Conservation (phyloP, 2,113 vertebrate species). For the Hylia prasina region DNA sequence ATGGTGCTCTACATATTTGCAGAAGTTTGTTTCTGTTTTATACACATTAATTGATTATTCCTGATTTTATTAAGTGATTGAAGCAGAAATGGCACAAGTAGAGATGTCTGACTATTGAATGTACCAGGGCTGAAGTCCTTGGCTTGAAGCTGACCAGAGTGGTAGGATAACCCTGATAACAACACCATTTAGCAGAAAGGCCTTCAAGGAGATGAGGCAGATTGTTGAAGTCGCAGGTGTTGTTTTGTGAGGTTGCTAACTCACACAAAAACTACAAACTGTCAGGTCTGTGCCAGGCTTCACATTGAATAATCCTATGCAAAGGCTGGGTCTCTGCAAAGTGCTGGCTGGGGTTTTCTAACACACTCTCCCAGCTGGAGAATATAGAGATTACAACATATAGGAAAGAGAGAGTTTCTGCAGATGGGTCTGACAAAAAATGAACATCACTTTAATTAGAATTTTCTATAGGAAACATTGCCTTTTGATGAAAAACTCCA, state of each 20-base stretch:
- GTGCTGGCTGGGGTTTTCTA: background rate
- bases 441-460: background rate
- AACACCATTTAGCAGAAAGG: background rate
- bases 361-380: fast-evolving
- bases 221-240: background rate
- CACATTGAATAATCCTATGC: background rate
- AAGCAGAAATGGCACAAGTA: background rate
- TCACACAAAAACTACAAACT: background rate
- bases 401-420: background rate
- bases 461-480: background rate
- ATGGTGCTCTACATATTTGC: background rate
- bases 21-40: background rate
- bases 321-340: background rate
- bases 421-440: background rate
- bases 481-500: background rate
- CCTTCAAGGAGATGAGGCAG: background rate
- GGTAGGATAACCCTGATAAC: background rate
- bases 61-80: background rate
- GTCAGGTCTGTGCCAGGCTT: background rate
- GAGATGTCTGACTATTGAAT: background rate
- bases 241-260: background rate
- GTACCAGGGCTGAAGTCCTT: background rate
- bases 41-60: background rate
- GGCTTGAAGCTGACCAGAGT: background rate
- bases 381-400: fast-evolving